Evolutionary conservation across 1,140 invertebrate genomes (phyloP), one percentile per base, ranked within the genome.

Genomic region (Cotesia vestalis): DNA sequence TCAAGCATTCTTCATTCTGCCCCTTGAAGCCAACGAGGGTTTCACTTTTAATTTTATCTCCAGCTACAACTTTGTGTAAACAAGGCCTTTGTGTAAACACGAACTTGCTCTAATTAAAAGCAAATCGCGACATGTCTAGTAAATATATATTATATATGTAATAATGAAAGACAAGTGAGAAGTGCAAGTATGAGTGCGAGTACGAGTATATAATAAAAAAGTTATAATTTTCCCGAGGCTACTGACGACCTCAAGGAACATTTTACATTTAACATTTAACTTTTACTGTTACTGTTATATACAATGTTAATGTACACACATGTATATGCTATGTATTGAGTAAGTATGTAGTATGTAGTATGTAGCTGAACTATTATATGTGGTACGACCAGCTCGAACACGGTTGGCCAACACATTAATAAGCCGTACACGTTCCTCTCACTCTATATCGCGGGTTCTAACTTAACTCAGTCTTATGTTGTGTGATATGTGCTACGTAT

Each of bases 101-200:
- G 75, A 83, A 78, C 78, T 83, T 79, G 81, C 77, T 83, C 80
- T 81, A 84, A 84, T 84, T 84, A 84, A 82, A 81, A 75, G 40
- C 77, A 77, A 83, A 82, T 81, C 76, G 77, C 77, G 77, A 77
- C 34, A 61, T 34, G 59, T 40, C 59, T 60, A 60, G 17, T 69
- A 27, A 27, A 27, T 27, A 27, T 27, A 27, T 27, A 61, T 20
- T 53, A 46, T 9, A 46, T 11, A 9, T 9, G 11, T 46, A 46
- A 46, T 46, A 46, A 46, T 46, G 11, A 46, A 46, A 46, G 6
- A 46, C 11, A 27, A 27, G 27, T 27, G 27, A 27, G 27, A 27
- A 27, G 27, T 27, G 27, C 27, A 27, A 27, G 27, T 46, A 46
- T 46, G 40, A 46, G 27, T 27, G 27, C 27, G 3, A 27, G 27